Evolutionary conservation across 1,140 invertebrate species (phyloP).

Genomic region (Mactra quadrangularis): DNA sequence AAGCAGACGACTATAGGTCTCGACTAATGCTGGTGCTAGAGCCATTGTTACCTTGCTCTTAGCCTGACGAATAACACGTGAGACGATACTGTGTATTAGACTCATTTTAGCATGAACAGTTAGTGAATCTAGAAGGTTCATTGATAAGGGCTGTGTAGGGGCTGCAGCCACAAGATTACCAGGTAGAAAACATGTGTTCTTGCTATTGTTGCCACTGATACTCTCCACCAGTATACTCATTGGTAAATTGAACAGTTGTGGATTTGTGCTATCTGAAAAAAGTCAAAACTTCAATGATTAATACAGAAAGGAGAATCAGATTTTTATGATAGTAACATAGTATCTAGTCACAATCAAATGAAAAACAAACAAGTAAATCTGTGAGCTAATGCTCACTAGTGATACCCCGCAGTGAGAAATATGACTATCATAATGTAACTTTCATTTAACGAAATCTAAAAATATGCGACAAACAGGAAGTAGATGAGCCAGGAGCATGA

Average conservation of each 20-base stretch:
- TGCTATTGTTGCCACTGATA: slow-evolving; percentile 89
- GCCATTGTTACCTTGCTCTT: slow-evolving; percentile 93
- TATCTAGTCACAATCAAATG: too few species aligned
- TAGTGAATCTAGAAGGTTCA: slow-evolving; percentile 96
- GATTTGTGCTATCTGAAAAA: slow-evolving; percentile 83
- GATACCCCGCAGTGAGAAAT: too few species aligned
- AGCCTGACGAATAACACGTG: slow-evolving; percentile 93
- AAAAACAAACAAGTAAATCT: too few species aligned
- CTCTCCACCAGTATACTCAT: slow-evolving; percentile 95
- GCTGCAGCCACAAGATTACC: slow-evolving; percentile 83
- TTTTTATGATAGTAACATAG: too few species aligned
- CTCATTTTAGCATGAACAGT: slow-evolving; percentile 99
- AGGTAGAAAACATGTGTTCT: slow-evolving; percentile 81
- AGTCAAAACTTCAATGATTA: too few species aligned
- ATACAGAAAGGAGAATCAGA: too few species aligned
- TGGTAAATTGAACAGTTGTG: slow-evolving; percentile 87
- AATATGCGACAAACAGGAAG: too few species aligned
- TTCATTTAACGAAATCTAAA: too few species aligned
- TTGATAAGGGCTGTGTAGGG: slow-evolving; percentile 92
- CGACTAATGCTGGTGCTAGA: slow-evolving; percentile 95
- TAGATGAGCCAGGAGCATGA: too few species aligned
- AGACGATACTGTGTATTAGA: slow-evolving; percentile 96
- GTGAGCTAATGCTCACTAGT: too few species aligned
- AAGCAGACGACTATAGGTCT: slow-evolving; percentile 96
- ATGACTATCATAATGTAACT: too few species aligned